Conservation (phyloP, 1,140 invertebrate genomes). For the Drosophila guanche region DNA sequence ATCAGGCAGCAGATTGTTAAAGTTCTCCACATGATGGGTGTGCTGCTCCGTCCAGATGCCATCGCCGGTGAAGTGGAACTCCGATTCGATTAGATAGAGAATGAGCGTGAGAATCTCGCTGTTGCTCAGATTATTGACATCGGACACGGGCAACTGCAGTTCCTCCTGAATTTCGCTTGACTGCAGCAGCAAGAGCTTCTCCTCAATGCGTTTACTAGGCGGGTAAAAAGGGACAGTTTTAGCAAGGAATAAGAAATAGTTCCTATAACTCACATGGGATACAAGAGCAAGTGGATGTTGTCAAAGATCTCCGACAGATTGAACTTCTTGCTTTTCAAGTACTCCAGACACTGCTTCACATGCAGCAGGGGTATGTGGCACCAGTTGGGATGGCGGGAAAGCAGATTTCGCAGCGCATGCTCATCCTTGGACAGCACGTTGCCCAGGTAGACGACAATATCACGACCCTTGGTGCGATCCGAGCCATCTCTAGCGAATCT, state of each 20-base stretch:
- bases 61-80: constrained; percentile 84
- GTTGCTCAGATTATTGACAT: constrained; percentile 50
- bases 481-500: constrained; percentile 85
- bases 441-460: constrained; percentile 84
- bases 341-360: constrained; percentile 84
- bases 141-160: constrained; percentile 52
- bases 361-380: constrained; percentile 85
- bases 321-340: constrained; percentile 83
- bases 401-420: constrained; percentile 72
- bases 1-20: constrained; percentile 78
- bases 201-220: constrained; percentile 74
- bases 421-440: constrained; percentile 64
- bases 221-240: neutral
- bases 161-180: constrained; percentile 56
- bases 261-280: constrained; percentile 84
- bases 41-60: constrained; percentile 83
- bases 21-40: constrained; percentile 78
- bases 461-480: constrained; percentile 85
- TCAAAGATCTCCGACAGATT: constrained; percentile 83
- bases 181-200: constrained; percentile 67
- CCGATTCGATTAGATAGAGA: constrained; percentile 83
- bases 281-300: constrained; percentile 85
- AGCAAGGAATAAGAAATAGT: neutral
- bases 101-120: constrained; percentile 75
- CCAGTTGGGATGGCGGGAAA: constrained; percentile 86